Evolutionary conservation across 2,113 vertebrate genomes (phyloP), one percentile per base, ranked within the genome.

Genomic region (Tinamus guttatus): DNA sequence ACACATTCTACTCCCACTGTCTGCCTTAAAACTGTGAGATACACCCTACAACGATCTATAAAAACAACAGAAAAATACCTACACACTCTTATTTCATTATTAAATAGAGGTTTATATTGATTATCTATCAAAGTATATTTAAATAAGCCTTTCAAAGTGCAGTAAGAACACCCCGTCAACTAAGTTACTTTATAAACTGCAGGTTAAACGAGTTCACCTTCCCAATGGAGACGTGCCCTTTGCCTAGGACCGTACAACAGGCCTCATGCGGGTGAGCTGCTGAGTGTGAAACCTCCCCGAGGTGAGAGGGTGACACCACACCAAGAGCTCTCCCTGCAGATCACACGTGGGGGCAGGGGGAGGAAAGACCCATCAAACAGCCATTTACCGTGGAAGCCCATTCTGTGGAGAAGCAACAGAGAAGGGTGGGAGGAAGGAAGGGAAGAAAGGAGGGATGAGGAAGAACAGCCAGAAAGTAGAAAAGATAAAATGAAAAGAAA

Each of bases 351-450:
- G 81, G 64, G 68, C 60, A 64, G 67, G 71, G 63, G 24, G 63
- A 58, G 30, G 45, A 90, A 70, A 83, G 64, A 63, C 63, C 76
- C 79, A 85, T 87, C 85, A 88, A 95, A 94, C 64, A 85, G 76
- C 40, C 85, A 45, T 70, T 75, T 87, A 71, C 36, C 84, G 41
- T 40, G 54, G 89, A 13, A 90, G 59, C 8, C 15, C 15, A 60
- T 87, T 81, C 52, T 86, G n/a, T 62, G 5, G 21, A 80, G 41
- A 83, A 22, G 76, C 63, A 80, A 7, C 0, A 68, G 41, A 63
- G 13, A 52, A 25, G 6, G 36, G 32, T 18, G 25, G 78, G 36
- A 84, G 40, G 40, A n/a, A 76, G 3, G n/a, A 45, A 77, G 15
- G 13, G 32, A 16, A n/a, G 52, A 9, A 28, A 17, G 45, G 54